Evolutionary conservation across 2,113 vertebrate genomes (phyloP), one percentile per base, ranked within the genome.

Genomic region (Camelus bactrianus): DNA sequence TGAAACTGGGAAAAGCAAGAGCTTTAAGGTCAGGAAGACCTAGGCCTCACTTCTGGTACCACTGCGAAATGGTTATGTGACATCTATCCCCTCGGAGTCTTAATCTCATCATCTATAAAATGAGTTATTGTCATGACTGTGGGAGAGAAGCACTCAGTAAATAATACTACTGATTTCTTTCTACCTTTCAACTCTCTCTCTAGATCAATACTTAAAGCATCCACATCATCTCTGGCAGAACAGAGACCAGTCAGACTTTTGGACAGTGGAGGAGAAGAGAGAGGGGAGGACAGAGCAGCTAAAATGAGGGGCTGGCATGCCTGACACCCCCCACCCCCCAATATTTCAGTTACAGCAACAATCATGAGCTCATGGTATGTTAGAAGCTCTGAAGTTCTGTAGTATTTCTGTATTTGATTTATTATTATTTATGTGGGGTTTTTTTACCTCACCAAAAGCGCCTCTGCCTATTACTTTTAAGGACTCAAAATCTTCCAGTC

Each of bases 391-490:
- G 10, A 73, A 26, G 52, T 10, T 60, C 62, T 86, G 50, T 32
- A 16, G 35, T 67, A 32, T 54, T 83, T 90, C 32, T 92, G 2
- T 56, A 65, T 14, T 62, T 89, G 42, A 30, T 42, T 42, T 42
- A 42, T 42, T 42, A 42, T 42, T 42, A 42, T 42, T 42, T 42
- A 42, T 42, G 38, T 42, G 38, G 38, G 83, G n/a, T 15, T 67
- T n/a, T 86, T 96, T 98, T 92, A 99, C 99, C 99, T 99, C 99
- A 97, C 99, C 99, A 97, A 99, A 99, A 4, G 99, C 99, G 96
- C 99, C 99, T 98, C 99, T 98, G 92, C 99, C 99, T 96, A 99
- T 99, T 5, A 99, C 99, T 98, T 99, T 99, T 15, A 99, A 98
- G 60, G 99, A 99, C 65, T 99, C 99, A 97, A 99, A 99, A 98